These are phyloP conservation scores for Callithrix jacchus DNA, from an alignment of 2,113 vertebrate genomes.

Conservation along the genomic window DNA sequence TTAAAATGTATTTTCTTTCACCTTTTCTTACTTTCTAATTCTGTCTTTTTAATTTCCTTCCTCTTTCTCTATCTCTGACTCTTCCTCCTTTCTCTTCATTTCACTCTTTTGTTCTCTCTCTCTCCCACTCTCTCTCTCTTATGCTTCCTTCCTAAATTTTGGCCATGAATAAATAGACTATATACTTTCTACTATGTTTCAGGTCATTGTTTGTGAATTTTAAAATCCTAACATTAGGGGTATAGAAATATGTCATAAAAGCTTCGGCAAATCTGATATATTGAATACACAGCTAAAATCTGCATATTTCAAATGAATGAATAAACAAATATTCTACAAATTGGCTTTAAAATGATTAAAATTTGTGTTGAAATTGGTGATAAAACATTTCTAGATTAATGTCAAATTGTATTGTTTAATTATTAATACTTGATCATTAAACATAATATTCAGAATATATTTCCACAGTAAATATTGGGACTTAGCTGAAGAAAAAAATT, in stretches of 20 bases:
- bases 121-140: rapidly evolving
- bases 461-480: not conserved
- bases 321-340: not conserved
- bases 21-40: not conserved
- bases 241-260: not conserved
- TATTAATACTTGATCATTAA: not conserved
- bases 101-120: no score
- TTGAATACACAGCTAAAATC: not conserved
- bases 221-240: not conserved
- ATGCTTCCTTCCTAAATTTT: not conserved
- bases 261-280: not conserved
- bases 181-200: not conserved
- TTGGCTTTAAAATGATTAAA: not conserved
- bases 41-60: not conserved
- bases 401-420: not conserved
- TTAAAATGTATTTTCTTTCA: not conserved
- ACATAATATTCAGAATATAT: not conserved
- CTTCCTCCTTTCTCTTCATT: not conserved
- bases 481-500: not conserved
- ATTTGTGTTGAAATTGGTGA: not conserved
- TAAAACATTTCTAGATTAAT: not conserved
- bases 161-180: not conserved
- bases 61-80: not conserved
- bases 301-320: not conserved
- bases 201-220: not conserved